Evolutionary conservation across 1,140 invertebrate species (phyloP), one percentile per base, ranked within the genome.

Genomic region (Frieseomelitta varia): DNA sequence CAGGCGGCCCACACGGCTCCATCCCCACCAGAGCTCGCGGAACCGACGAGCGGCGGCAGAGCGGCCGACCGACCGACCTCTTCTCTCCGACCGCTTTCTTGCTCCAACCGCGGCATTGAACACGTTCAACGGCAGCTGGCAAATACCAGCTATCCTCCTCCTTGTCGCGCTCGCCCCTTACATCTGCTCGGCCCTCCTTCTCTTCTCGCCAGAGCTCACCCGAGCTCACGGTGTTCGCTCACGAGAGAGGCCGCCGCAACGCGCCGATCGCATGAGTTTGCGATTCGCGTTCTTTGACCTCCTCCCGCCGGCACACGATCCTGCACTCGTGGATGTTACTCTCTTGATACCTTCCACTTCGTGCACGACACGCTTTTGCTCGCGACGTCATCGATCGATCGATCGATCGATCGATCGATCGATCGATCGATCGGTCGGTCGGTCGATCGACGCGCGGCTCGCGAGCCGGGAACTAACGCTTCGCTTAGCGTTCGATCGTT

Each of bases 91-190:
- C 90, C 92, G 91, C 90, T 93, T 94, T 93, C 91, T 93, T 93
- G 91, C 91, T 91, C 80, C 88, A 89, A 92, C 92, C 88, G 88
- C 93, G 93, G 93, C 93, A 94, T 94, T 93, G 93, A 94, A 94
- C 93, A 94, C 93, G 92, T 94, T 94, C 93, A 93, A 92, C 93
- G 94, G 93, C 94, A 95, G 94, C 94, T 95, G 94, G 93, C 93
- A 92, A 94, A 94, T 94, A 93, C 93, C 90, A 88, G 79, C 72
- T 88, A 77, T 86, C 79, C 61, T 77, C 53, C 61, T 85, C 89
- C 80, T 68, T 21, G 69, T 90, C 79, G 30, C 27, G 1, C 75
- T 47, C 30, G 14, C n/a, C 8, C n/a, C 15, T 30, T 47, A 19
- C 47, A 24, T 69, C 39, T 68, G n/a, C 24, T 63, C 34, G 47